Evolutionary conservation across 1,140 invertebrate species (phyloP), one percentile per base, ranked within the genome.

Genomic region (Eriosoma lanigerum): DNA sequence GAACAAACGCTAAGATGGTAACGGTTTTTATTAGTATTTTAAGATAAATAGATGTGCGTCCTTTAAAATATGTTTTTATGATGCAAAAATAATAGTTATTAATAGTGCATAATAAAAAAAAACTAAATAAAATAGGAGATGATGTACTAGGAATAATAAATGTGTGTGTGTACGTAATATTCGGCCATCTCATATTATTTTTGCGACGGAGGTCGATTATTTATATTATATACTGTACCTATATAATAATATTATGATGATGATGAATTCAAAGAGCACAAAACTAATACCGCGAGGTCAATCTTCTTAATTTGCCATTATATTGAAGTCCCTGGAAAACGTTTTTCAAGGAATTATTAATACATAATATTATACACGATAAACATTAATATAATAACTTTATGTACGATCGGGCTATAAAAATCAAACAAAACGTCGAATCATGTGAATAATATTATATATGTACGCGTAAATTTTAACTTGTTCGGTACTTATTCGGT

Each of bases 241-340:
- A 38, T 38, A 4, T 4, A 3, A 38, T 38, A 4, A 38, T 38
- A 38, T 38, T 8, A 8, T 38, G 32, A 38, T 38, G 32, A 8
- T 8, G 32, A 38, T 38, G 32, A 38, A n/a, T n/a, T n/a, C n/a
- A n/a, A n/a, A n/a, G n/a, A n/a, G n/a, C n/a, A n/a, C n/a, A n/a
- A n/a, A n/a, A n/a, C n/a, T n/a, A n/a, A n/a, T n/a, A n/a, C 8
- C 8, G 32, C 32, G 8, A 38, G 62, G 62, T 64, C n/a, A 38
- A 64, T 64, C 32, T 10, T 64, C 62, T 64, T 64, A 64, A 38
- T 38, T 64, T 38, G 9, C 32, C 29, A 64, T 64, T 38, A 64
- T 64, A 38, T 38, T 19, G 19, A 38, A 64, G 62, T 64, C 62
- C 62, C 62, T 38, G 62, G 32, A 64, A 38, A 64, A 64, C 19